These are phyloP conservation scores for Hippocampus comes DNA, from an alignment of 2,113 vertebrate genomes.

Conservation along the genomic window DNA sequence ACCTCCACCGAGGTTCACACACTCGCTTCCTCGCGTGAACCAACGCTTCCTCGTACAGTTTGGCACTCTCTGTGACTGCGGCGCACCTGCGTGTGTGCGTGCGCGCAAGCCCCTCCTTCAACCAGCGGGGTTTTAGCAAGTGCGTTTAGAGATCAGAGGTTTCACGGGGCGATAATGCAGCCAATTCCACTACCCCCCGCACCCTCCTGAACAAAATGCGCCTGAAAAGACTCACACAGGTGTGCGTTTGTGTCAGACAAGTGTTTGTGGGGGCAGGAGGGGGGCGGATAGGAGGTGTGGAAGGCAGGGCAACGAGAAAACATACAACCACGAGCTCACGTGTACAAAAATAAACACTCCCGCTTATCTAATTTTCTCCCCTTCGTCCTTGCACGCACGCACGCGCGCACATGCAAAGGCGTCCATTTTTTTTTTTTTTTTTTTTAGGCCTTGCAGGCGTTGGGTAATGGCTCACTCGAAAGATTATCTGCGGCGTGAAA, in stretches of 20 bases:
- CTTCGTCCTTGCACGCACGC: constrained; percentile 39
- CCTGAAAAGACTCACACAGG: constrained; percentile 65
- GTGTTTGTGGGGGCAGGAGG: not conserved
- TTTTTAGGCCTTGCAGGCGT: constrained; percentile 40
- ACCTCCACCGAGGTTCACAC: constrained; percentile 12
- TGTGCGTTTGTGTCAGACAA: constrained; percentile 24
- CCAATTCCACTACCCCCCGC: constrained; percentile 49
- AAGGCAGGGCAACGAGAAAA: constrained; percentile 41
- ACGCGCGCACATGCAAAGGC: constrained; percentile 8
- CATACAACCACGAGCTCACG: constrained; percentile 35
- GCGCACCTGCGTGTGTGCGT: not conserved
- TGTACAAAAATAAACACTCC: constrained; percentile 35
- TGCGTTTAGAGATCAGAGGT: constrained; percentile 68
- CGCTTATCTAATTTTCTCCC: not conserved
- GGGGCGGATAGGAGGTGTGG: constrained; percentile 26
- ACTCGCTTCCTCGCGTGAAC: constrained; percentile 16
- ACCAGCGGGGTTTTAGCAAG: constrained; percentile 56
- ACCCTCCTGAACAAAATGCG: constrained; percentile 62
- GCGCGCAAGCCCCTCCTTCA: constrained; percentile 43
- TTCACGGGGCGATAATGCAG: constrained; percentile 64
- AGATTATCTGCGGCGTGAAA: constrained; percentile 88
- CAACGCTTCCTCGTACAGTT: constrained; percentile 18
- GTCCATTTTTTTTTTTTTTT: not conserved
- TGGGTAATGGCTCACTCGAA: constrained; percentile 60
- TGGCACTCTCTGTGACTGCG: constrained; percentile 26